Evolutionary conservation across 1,140 invertebrate genomes (phyloP).

Genomic region (Trachymyrmex septentrionalis): DNA sequence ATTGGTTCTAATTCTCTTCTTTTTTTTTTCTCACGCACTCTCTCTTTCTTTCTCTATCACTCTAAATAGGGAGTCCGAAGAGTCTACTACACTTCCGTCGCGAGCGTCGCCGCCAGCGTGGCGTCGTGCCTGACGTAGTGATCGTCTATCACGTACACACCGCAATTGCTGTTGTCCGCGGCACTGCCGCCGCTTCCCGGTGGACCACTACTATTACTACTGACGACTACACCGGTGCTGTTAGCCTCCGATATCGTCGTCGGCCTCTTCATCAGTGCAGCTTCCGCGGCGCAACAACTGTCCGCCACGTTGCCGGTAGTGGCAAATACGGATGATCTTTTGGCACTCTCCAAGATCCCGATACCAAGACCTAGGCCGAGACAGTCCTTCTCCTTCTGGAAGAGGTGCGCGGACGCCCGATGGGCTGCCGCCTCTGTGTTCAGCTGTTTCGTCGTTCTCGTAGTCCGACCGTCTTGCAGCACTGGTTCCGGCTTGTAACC

Average conservation of each 20-base stretch:
- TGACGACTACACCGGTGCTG: constrained; percentile 51
- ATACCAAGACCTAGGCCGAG: constrained; percentile 79
- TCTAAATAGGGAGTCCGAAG: constrained; percentile 22
- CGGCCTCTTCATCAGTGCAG: constrained; percentile 84
- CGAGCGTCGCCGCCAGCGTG: constrained; percentile 87
- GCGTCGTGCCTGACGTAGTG: constrained; percentile 87
- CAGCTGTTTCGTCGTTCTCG: constrained; percentile 91
- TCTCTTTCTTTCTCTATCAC: constrained; percentile 22
- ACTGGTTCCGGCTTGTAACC: constrained; percentile 86
- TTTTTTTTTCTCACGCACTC: constrained; percentile 41
- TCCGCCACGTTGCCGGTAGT: constrained; percentile 61
- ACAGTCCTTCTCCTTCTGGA: constrained; percentile 85
- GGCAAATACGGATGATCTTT: constrained; percentile 84
- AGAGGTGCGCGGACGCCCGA: constrained; percentile 86
- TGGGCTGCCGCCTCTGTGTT: constrained; percentile 89
- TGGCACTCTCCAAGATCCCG: constrained; percentile 81
- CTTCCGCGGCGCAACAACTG: constrained; percentile 78
- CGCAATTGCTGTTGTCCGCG: constrained; percentile 79
- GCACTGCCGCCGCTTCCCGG: constrained; percentile 73
- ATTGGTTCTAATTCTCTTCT: constrained; percentile 40
- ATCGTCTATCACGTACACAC: constrained; percentile 90
- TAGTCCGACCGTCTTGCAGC: constrained; percentile 86
- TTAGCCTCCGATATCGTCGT: constrained; percentile 77
- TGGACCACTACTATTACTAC: constrained; percentile 69
- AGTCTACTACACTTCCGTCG: constrained; percentile 88